Evolutionary conservation across 1,140 invertebrate species (phyloP), one percentile per base, ranked within the genome.

Genomic region (Hetaerina americana): DNA sequence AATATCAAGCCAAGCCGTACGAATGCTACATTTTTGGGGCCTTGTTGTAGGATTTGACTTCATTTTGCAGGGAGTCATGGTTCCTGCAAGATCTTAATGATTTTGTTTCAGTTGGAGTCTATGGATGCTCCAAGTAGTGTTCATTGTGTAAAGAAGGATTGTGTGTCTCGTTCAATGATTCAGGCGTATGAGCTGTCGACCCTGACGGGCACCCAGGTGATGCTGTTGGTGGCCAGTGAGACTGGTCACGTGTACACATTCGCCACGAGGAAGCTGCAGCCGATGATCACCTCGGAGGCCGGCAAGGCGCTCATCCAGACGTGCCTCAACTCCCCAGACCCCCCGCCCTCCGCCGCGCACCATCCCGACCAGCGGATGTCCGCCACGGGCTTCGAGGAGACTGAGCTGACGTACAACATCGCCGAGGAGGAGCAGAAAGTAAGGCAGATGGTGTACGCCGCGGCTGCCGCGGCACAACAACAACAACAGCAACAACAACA

Each of bases 201-300:
- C 71, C 81, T 99, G 81, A 99, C 98, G 67, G 97, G 98, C 18
- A 99, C 98, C 15, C 97, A 99, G 85, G 97, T 99, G 80, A 98
- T 97, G 95, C 83, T 97, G 71, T 83, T 97, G 77, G 95, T 97
- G 71, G 95, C 95, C 28, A 95, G 93, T 31, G 95, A 97, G 82
- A 97, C 95, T 15, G 95, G 97, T 5, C 98, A 99, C 84, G 97
- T 99, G 76, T 99, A 99, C 84, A 99, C 98, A 68, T 99, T 99
- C 85, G 97, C 98, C 29, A 99, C 98, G 68, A 86, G 95, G 71
- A 99, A 99, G 82, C 85, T 99, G 66, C 96, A 99, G 82, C 98
- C 97, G 69, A 99, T 99, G 96, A 99, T 99, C 80, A 98, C 95
- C 18, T 97, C 95, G 76, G 97, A 99, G 79, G 95, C 95, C 71